A percentile compares a stretch with the other conserved stretches of the same genome.
These are phyloP conservation scores for Metopia argyrocephala DNA, from an alignment of 2,888 invertebrate species.

Conservation along the genomic window DNA sequence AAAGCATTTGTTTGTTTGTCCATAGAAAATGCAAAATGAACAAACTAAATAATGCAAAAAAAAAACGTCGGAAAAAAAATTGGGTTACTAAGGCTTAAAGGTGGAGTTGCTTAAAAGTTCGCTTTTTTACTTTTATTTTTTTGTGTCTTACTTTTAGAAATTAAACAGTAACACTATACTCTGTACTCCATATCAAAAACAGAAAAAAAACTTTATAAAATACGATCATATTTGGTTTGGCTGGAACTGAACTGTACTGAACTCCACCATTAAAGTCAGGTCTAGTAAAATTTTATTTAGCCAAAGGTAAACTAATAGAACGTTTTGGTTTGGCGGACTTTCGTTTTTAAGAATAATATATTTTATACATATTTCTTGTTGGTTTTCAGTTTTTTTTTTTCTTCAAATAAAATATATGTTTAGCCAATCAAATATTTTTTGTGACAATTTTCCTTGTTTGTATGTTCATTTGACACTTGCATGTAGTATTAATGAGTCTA, in stretches of 20 bases:
- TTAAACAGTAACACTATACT: conserved; percentile 28
- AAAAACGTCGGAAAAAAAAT: conserved; percentile 42
- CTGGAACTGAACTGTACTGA: not conserved
- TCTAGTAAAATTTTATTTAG: conserved; percentile 3
- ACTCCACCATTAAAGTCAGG: conserved; percentile 2
- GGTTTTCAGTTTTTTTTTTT: not conserved
- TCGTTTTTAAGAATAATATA: conserved; percentile 42
- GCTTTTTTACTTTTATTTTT: not conserved
- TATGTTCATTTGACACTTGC: conserved; percentile 56
- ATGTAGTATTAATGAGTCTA: conserved; percentile 58
- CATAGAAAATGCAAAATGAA: not conserved
- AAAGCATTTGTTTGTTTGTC: conserved; percentile 10
- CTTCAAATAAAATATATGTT: conserved; percentile 36
- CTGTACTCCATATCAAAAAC: not conserved
- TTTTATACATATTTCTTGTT: no score
- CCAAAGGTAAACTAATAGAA: conserved; percentile 40
- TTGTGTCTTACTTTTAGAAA: not conserved
- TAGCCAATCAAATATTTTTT: conserved; percentile 42
- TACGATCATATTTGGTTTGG: conserved; percentile 2
- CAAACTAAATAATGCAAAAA: no score
- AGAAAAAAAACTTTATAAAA: not conserved
- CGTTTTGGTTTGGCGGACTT: conserved; percentile 57
- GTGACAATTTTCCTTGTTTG: not conserved
- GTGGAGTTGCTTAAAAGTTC: conserved; percentile 44
- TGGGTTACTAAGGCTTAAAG: conserved; percentile 60